Conservation (phyloP, 2,113 vertebrate genomes). For the Melanerpes formicivorus region DNA sequence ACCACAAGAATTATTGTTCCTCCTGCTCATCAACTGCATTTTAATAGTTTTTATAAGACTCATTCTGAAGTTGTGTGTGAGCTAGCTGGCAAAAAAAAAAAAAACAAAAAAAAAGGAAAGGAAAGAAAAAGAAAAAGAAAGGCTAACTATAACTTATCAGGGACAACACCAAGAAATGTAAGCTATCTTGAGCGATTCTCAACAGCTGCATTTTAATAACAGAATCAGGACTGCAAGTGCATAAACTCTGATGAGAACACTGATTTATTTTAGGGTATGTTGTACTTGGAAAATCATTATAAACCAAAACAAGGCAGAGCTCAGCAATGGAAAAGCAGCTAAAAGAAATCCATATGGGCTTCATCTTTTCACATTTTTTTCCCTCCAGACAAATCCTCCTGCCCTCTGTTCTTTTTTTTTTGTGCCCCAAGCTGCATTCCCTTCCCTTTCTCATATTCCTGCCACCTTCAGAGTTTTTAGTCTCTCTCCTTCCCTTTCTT, state of each 20-base stretch:
- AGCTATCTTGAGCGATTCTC: conserved; percentile 58
- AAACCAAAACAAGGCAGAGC: conserved; percentile 50
- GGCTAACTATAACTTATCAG: conserved; percentile 44
- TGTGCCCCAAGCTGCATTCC: not conserved
- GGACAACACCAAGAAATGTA: conserved; percentile 59
- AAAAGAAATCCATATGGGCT: conserved; percentile 26
- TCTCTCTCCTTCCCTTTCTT: not conserved
- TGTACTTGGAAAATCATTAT: conserved; percentile 64
- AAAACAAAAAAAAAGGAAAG: not conserved
- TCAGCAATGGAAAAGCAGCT: conserved; percentile 46
- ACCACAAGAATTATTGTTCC: conserved; percentile 39
- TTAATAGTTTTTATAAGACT: conserved; percentile 62
- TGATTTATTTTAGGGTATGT: conserved; percentile 57
- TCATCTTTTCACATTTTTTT: not conserved
- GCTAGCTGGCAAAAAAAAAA: conserved; percentile 38
- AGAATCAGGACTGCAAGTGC: conserved; percentile 27
- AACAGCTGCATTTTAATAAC: conserved; percentile 56
- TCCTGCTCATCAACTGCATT: conserved; percentile 35
- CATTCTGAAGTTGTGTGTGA: conserved; percentile 39
- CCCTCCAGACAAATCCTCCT: not conserved
- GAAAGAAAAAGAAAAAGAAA: not conserved
- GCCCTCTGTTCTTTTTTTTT: not conserved
- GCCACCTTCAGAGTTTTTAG: not conserved
- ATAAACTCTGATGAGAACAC: conserved; percentile 47
- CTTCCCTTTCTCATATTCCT: not conserved